phyloP scores from a whole-genome alignment of 2,888 invertebrate species.

The Rhagonycha fulva region DNA sequence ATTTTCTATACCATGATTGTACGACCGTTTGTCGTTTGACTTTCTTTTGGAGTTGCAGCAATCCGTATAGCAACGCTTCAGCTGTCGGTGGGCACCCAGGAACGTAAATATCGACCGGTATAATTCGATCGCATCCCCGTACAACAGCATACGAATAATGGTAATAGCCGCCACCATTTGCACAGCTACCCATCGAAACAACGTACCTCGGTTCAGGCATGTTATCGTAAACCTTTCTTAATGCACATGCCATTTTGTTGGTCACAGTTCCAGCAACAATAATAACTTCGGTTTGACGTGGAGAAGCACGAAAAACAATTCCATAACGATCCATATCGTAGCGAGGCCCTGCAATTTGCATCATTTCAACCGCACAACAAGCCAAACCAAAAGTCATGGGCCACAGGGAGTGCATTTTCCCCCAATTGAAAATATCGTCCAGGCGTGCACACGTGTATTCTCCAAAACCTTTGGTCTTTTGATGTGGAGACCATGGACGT shows the following conservation, averaged over 20 bases:
- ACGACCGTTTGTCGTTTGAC: constrained; percentile 73
- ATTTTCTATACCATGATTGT: constrained; percentile 54
- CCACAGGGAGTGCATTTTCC: constrained; percentile 66
- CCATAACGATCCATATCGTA: constrained; percentile 71
- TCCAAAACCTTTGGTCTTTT: constrained; percentile 54
- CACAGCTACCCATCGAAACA: constrained; percentile 78
- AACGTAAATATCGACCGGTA: constrained; percentile 88
- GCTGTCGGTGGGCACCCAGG: constrained; percentile 95
- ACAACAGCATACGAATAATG: constrained; percentile 79
- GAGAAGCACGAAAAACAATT: constrained; percentile 67
- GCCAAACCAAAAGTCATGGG: constrained; percentile 72
- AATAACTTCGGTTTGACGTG: constrained; percentile 66
- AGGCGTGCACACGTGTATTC: constrained; percentile 65
- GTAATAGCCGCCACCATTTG: constrained; percentile 78
- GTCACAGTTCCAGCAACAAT: constrained; percentile 69
- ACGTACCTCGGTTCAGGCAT: constrained; percentile 75
- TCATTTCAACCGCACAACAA: constrained; percentile 72
- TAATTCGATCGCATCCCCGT: constrained; percentile 73
- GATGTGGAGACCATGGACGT: constrained; percentile 69
- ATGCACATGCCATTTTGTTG: constrained; percentile 72
- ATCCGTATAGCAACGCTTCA: constrained; percentile 84
- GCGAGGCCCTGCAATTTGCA: constrained; percentile 70
- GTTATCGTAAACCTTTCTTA: constrained; percentile 64
- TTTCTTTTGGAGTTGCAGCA: constrained; percentile 86
- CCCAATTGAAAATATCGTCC: constrained; percentile 71